These are phyloP conservation scores for Diplodus puntazzo DNA, from an alignment of 2,797 vertebrate species.

Conservation along the genomic window DNA sequence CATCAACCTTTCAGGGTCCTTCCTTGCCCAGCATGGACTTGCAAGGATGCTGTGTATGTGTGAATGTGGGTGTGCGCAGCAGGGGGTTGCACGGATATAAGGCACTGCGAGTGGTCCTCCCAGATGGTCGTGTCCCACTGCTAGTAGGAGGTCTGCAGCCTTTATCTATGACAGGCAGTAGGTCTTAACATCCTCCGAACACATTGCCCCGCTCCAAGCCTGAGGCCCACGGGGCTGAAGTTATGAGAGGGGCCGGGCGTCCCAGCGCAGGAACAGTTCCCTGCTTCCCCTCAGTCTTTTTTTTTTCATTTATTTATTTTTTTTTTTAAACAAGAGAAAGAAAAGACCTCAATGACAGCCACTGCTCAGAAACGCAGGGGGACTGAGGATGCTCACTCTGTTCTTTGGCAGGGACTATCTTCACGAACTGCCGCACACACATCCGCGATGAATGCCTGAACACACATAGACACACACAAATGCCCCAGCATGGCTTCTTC, in stretches of 20 bases:
- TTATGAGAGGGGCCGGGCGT: constrained; percentile 59
- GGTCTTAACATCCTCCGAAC: constrained; percentile 72
- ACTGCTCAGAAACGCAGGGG: constrained; percentile 48
- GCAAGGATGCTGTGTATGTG: constrained; percentile 49
- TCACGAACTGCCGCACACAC: constrained; percentile 40
- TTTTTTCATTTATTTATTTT: not conserved
- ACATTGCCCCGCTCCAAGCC: constrained; percentile 55
- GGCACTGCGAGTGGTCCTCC: constrained; percentile 74
- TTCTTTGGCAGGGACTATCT: constrained; percentile 55
- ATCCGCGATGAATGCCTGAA: constrained; percentile 40
- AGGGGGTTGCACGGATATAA: constrained; percentile 60
- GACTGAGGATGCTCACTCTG: constrained; percentile 52
- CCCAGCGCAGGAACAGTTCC: constrained; percentile 63
- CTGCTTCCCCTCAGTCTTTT: constrained; percentile 46
- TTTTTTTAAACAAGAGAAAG: constrained; percentile 33
- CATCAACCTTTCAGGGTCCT: constrained; percentile 71
- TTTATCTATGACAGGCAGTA: constrained; percentile 78
- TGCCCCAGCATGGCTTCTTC: constrained; percentile 60
- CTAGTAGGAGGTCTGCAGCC: constrained; percentile 74
- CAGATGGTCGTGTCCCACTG: constrained; percentile 80
- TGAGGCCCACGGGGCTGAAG: constrained; percentile 53
- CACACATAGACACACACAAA: constrained; percentile 60
- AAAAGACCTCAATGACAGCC: constrained; percentile 61
- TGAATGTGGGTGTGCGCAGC: constrained; percentile 40
- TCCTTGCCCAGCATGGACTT: constrained; percentile 62